Percentiles rank a stretch among this genome's conserved stretches.
phyloP scores from a whole-genome alignment of 2,113 vertebrate species.

The Xenopus tropicalis region DNA sequence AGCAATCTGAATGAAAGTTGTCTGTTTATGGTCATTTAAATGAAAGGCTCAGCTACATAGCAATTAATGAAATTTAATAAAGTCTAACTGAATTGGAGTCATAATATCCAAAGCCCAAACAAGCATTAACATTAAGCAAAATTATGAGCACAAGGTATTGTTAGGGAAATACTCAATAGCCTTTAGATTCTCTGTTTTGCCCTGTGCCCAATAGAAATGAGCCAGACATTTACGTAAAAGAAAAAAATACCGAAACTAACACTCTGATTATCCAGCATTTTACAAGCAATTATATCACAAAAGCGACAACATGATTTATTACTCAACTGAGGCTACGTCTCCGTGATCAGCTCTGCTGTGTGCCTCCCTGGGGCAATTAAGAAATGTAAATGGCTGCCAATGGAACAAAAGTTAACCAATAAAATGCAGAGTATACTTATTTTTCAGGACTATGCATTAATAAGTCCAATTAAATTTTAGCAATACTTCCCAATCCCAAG shows the following conservation, averaged over 20 bases:
- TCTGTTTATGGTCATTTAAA: no score
- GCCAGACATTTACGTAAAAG: not conserved
- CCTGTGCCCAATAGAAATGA: not conserved
- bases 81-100: no score
- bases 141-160: no score
- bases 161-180: no score
- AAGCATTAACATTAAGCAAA: no score
- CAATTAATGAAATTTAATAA: no score
- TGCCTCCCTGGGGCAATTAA: slow-evolving; percentile 2
- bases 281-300: slow-evolving; percentile 5
- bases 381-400: not conserved
- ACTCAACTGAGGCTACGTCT: slow-evolving; percentile 5
- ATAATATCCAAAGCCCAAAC: no score
- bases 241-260: not conserved
- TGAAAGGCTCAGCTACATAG: no score
- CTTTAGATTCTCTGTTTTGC: no score
- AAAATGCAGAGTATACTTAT: not conserved
- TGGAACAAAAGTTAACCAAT: not conserved
- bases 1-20: no score
- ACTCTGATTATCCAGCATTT: slow-evolving; percentile 1
- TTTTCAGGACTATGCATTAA: not conserved
- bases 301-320: slow-evolving; percentile 3
- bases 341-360: not conserved
- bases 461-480: not conserved
- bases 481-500: not conserved